These are phyloP conservation scores for Entosphenus tridentatus DNA, from an alignment of 2,113 vertebrate genomes.

Conservation along the genomic window DNA sequence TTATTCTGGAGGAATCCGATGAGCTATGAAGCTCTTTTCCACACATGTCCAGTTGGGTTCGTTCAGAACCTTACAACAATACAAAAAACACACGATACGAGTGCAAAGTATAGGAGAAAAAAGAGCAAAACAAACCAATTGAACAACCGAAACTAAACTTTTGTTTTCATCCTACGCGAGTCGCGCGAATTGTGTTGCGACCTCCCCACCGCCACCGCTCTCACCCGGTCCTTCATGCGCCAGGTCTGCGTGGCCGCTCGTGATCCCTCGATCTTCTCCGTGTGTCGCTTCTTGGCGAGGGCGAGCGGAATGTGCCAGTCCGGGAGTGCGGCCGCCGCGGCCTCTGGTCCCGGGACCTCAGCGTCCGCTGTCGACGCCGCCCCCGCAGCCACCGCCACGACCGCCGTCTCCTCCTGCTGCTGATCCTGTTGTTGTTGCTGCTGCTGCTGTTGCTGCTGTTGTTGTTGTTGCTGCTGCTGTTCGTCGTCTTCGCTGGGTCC, in stretches of 20 bases:
- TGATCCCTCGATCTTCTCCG: conserved; percentile 93
- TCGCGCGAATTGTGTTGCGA: conserved; percentile 8
- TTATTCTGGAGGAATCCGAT: too few species aligned
- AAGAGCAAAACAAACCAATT: conserved; percentile 11
- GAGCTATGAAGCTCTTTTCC: too few species aligned
- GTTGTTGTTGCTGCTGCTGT: not conserved
- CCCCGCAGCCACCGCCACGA: not conserved
- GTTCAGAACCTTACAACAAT: not conserved
- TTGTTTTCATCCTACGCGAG: too few species aligned
- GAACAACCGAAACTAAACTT: too few species aligned
- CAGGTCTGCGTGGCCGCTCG: conserved; percentile 90
- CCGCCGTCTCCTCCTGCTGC: not conserved
- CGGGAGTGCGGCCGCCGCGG: conserved; percentile 15
- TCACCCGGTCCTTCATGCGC: conserved; percentile 97
- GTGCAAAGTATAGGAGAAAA: not conserved
- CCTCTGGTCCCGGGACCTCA: not conserved
- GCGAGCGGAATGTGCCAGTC: conserved; percentile 70
- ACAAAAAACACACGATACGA: not conserved
- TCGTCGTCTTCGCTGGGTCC: too few species aligned
- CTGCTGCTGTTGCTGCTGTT: not conserved
- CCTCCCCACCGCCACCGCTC: not conserved
- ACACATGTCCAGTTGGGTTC: conserved; percentile 7
- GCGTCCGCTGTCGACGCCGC: not conserved
- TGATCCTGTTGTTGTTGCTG: too few species aligned
- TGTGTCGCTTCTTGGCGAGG: conserved; percentile 95